These are phyloP conservation scores for Lepas anatifera DNA, from an alignment of 2,888 invertebrate species.

Conservation along the genomic window DNA sequence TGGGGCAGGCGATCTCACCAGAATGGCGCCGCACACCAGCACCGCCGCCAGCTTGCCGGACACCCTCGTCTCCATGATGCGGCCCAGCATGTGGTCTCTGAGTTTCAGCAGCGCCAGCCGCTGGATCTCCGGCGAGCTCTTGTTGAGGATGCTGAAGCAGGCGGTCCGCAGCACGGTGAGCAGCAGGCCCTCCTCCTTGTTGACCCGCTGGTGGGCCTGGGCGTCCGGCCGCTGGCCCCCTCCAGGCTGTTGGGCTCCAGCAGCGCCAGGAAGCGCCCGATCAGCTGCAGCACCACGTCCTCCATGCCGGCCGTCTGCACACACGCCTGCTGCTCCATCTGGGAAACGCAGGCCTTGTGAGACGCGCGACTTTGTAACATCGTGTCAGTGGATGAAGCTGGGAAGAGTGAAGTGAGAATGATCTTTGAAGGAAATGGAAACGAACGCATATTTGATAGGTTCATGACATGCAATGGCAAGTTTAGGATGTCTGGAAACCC, in stretches of 20 bases:
- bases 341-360: too few relatives aligned
- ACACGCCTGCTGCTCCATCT: constrained; percentile 56
- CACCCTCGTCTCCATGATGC: constrained; percentile 69
- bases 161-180: background rate
- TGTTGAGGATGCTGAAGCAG: constrained; percentile 6
- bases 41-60: constrained; percentile 67
- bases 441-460: too few relatives aligned
- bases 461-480: too few relatives aligned
- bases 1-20: constrained; percentile 32
- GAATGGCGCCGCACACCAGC: constrained; percentile 47
- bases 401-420: too few relatives aligned
- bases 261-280: constrained; percentile 60
- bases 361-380: too few relatives aligned
- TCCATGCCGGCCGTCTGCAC: constrained; percentile 74
- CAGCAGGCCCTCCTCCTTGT: constrained; percentile 12
- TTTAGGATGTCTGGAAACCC: too few relatives aligned
- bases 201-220: background rate
- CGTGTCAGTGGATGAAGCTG: too few relatives aligned
- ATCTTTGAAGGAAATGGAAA: too few relatives aligned
- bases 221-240: background rate
- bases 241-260: constrained; percentile 23
- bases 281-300: constrained; percentile 72
- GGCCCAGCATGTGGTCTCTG: constrained; percentile 52
- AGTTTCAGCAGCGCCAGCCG: constrained; percentile 56
- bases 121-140: constrained; percentile 3